Percentiles rank a stretch among this genome's conserved stretches.
phyloP scores from a whole-genome alignment of 2,113 vertebrate species.

The Chunga burmeisteri region DNA sequence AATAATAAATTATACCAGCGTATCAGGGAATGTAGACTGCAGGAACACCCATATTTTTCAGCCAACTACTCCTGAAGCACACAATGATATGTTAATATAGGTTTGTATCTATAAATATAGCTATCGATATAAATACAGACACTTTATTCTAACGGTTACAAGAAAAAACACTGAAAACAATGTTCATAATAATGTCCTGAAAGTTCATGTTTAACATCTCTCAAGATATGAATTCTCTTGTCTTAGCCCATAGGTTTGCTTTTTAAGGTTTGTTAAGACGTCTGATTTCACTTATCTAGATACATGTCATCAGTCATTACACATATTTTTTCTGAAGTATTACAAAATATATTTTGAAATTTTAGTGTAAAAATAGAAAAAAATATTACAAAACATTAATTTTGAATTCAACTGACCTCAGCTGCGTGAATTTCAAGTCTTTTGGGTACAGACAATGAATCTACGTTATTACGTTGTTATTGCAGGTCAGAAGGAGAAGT shows the following conservation, averaged over 20 bases:
- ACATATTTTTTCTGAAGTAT: neutral
- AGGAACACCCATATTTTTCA: neutral
- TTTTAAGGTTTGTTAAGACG: neutral
- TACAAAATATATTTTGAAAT: neutral
- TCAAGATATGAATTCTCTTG: neutral
- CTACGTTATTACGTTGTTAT: no score
- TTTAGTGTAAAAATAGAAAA: neutral
- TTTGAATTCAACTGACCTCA: neutral
- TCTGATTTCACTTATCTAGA: neutral
- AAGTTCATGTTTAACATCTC: neutral
- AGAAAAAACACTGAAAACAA: neutral
- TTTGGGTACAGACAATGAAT: accelerated
- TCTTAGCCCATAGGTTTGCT: neutral
- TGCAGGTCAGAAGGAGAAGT: neutral
- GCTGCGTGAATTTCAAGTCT: neutral
- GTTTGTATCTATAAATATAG: neutral
- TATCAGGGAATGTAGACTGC: neutral
- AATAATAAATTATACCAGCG: neutral
- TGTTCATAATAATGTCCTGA: neutral
- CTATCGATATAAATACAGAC: neutral
- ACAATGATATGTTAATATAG: neutral
- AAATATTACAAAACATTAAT: neutral
- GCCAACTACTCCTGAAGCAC: neutral
- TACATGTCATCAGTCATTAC: neutral
- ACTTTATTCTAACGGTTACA: neutral